Evolutionary conservation across 2,888 invertebrate species (phyloP), one percentile per base, ranked within the genome.

Genomic region (Cosmopolites sordidus): DNA sequence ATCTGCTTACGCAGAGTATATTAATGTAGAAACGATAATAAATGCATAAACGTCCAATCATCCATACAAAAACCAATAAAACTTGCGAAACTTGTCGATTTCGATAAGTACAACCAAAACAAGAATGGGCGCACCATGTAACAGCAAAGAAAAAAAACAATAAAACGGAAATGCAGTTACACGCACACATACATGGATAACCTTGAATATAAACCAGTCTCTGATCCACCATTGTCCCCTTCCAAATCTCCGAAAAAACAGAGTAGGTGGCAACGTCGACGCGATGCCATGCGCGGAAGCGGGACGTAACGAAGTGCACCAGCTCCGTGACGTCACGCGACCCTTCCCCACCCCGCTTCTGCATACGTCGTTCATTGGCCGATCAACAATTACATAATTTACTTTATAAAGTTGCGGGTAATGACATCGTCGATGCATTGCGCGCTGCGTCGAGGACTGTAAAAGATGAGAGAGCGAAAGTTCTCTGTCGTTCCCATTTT

Each of bases 311-410:
- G 54, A 44, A 50, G 53, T 41, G 56, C 40, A 57, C 53, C 56
- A 38, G 53, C 49, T 40, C 16, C 12, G 63, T 70, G 71, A 72
- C 71, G 71, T 70, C 70, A 68, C 64, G 27, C 40, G 59, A 60
- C 61, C 61, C 61, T 60, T 62, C 54, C 37, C 33, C 45, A 2
- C 22, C 16, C 27, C 33, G 27, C 47, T 51, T 60, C 60, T 68
- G 70, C 71, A 68, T 68, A 60, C 69, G 66, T 66, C 73, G 74
- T 73, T 73, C 73, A 74, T 74, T 75, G 74, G 73, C 74, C 73
- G 71, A 66, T 61, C 62, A 63, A 68, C 73, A 74, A 69, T 69
- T 69, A 68, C 69, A 65, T 69, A 68, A 69, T 75, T 75, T 72
- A 74, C 72, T 71, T 70, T 67, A 65, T 65, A 66, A 62, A 65